A percentile compares a stretch with the other conserved stretches of the same genome.
Evolutionary conservation across 2,888 invertebrate genomes (phyloP).

Genomic region (Sericinus montela): DNA sequence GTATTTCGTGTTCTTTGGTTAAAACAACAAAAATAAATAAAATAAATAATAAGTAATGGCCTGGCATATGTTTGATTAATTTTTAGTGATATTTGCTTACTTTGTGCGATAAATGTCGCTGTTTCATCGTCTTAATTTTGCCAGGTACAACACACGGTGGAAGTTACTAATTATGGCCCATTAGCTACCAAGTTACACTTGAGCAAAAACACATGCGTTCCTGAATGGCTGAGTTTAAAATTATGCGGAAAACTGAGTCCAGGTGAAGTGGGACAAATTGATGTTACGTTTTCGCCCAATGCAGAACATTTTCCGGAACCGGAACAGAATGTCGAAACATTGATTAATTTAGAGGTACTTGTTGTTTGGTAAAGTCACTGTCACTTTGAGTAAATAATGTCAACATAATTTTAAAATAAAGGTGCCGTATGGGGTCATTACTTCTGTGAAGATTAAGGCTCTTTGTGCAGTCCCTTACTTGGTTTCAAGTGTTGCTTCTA

Average conservation of each 20-base stretch:
- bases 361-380: too few relatives aligned
- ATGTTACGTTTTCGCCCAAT: constrained; percentile 74
- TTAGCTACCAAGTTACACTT: constrained; percentile 62
- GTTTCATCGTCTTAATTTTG: background rate
- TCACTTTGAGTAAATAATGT: too few relatives aligned
- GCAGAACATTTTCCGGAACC: constrained; percentile 55
- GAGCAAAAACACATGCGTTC: constrained; percentile 48
- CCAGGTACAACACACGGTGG: constrained; percentile 60
- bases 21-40: too few relatives aligned
- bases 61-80: too few relatives aligned
- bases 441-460: constrained; percentile 78
- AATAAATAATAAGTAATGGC: too few relatives aligned
- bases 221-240: constrained; percentile 54
- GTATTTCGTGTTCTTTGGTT: too few relatives aligned
- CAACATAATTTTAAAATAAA: constrained; percentile 28
- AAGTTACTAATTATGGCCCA: constrained; percentile 79
- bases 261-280: constrained; percentile 69
- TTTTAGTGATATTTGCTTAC: too few relatives aligned
- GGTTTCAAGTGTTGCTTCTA: constrained; percentile 48
- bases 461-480: constrained; percentile 79
- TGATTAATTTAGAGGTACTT: constrained; percentile 72
- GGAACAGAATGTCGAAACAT: constrained; percentile 60
- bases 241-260: constrained; percentile 62
- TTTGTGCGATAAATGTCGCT: background rate
- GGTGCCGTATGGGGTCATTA: constrained; percentile 79